Percentiles rank a stretch among this genome's conserved stretches.
These are phyloP conservation scores for Drosophila mimica DNA, from an alignment of 2,888 invertebrate species.

Conservation along the genomic window DNA sequence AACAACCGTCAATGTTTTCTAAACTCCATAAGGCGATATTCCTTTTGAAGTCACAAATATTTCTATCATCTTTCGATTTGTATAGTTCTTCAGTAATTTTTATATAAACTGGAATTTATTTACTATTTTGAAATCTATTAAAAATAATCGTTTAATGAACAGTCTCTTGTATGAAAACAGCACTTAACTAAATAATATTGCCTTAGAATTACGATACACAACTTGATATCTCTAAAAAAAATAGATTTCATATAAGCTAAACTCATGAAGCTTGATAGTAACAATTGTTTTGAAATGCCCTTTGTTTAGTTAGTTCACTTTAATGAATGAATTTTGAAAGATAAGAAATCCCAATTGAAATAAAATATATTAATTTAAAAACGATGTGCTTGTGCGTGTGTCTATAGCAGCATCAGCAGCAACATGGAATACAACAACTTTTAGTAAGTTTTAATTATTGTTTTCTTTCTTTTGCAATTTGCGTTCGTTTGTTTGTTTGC, in stretches of 20 bases:
- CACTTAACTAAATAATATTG: neutral
- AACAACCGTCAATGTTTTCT: neutral
- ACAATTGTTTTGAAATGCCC: neutral
- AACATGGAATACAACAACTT: constrained; percentile 96
- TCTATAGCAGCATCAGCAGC: constrained; percentile 92
- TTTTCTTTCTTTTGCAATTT: constrained; percentile 79
- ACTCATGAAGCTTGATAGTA: neutral
- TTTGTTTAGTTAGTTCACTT: neutral
- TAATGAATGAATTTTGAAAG: constrained; percentile 6
- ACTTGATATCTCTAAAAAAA: neutral
- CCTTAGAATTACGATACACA: neutral
- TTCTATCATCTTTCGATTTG: neutral
- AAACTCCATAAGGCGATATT: neutral
- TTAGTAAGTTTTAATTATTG: constrained; percentile 89
- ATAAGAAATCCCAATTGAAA: constrained; percentile 24
- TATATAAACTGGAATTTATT: neutral
- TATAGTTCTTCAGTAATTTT: neutral
- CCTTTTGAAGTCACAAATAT: neutral
- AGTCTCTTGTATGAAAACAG: neutral
- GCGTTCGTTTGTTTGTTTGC: constrained; percentile 63
- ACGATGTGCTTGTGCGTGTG: constrained; percentile 56
- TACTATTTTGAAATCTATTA: neutral
- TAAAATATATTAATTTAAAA: constrained; percentile 37
- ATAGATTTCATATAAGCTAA: neutral
- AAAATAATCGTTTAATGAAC: neutral